Evolutionary conservation across 2,113 vertebrate genomes (phyloP).

Genomic region (Gambusia affinis): DNA sequence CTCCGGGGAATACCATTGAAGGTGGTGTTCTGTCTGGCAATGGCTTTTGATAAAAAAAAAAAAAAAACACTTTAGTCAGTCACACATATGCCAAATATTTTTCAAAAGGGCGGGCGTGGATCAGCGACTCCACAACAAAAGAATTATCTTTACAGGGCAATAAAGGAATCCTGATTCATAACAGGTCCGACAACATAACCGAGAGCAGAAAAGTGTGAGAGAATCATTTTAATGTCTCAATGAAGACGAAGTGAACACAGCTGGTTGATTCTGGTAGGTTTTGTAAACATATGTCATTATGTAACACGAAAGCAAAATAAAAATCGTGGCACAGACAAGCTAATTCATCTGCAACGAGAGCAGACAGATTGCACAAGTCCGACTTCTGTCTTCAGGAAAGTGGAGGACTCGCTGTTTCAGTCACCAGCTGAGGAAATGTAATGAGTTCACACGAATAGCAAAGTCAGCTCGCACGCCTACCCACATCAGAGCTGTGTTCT

Average conservation of each 20-base stretch:
- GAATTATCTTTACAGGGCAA: slow-evolving; percentile 52
- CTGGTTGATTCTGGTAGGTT: neutral
- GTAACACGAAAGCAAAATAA: neutral
- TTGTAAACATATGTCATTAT: slow-evolving; percentile 14
- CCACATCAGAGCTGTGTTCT: neutral
- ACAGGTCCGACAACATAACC: slow-evolving; percentile 28
- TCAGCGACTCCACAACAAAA: slow-evolving; percentile 54
- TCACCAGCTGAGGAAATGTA: slow-evolving; percentile 24
- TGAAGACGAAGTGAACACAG: neutral
- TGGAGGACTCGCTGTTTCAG: slow-evolving; percentile 34
- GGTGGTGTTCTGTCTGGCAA: slow-evolving; percentile 37
- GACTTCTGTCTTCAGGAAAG: slow-evolving; percentile 28
- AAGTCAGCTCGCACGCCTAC: slow-evolving; percentile 31
- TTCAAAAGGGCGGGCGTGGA: slow-evolving; percentile 45
- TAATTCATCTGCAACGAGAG: slow-evolving; percentile 1
- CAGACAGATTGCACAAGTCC: slow-evolving; percentile 23
- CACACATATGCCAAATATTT: slow-evolving; percentile 49
- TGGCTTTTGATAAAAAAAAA: slow-evolving; percentile 54
- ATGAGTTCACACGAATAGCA: slow-evolving; percentile 34
- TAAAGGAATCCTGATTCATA: slow-evolving; percentile 59
- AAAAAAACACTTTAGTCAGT: slow-evolving; percentile 49
- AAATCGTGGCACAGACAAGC: neutral
- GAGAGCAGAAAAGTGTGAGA: neutral
- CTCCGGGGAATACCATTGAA: slow-evolving; percentile 14
- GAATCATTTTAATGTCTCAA: slow-evolving; percentile 10